These are phyloP conservation scores for Ennomos fuscantarius DNA, from an alignment of 2,888 invertebrate species.

Conservation along the genomic window DNA sequence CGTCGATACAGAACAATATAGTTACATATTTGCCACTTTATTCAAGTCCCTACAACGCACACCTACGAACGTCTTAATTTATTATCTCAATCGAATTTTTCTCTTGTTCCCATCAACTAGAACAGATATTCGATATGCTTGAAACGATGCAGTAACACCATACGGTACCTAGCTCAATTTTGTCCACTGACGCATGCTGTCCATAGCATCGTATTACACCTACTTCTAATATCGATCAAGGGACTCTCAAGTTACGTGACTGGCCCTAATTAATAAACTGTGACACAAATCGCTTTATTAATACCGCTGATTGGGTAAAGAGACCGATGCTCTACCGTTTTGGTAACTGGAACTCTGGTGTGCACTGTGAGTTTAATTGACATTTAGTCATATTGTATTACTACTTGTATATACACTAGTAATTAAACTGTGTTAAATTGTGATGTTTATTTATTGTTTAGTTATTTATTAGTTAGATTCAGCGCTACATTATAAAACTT, in stretches of 20 bases:
- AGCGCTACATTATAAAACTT: too few species aligned
- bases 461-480: too few species aligned
- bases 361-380: neutral
- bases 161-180: slow-evolving; percentile 39
- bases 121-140: slow-evolving; percentile 5
- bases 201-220: slow-evolving; percentile 42
- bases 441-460: too few species aligned
- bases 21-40: too few species aligned
- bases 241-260: slow-evolving; percentile 53
- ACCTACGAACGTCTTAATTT: neutral
- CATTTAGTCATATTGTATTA: neutral
- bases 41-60: too few species aligned
- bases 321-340: slow-evolving; percentile 47
- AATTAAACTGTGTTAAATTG: too few species aligned
- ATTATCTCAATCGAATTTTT: slow-evolving; percentile 7
- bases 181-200: slow-evolving; percentile 36
- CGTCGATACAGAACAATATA: too few species aligned
- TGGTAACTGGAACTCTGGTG: slow-evolving; percentile 4
- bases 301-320: slow-evolving; percentile 55
- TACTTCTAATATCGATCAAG: slow-evolving; percentile 51
- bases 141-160: slow-evolving; percentile 1
- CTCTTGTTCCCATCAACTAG: slow-evolving; percentile 2
- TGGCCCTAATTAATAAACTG: slow-evolving; percentile 59
- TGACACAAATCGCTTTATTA: slow-evolving; percentile 55
- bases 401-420: too few species aligned